Percentiles rank a stretch among this genome's conserved stretches.
These are phyloP conservation scores for Xylota segnis DNA, from an alignment of 2,888 invertebrate species.

Conservation along the genomic window DNA sequence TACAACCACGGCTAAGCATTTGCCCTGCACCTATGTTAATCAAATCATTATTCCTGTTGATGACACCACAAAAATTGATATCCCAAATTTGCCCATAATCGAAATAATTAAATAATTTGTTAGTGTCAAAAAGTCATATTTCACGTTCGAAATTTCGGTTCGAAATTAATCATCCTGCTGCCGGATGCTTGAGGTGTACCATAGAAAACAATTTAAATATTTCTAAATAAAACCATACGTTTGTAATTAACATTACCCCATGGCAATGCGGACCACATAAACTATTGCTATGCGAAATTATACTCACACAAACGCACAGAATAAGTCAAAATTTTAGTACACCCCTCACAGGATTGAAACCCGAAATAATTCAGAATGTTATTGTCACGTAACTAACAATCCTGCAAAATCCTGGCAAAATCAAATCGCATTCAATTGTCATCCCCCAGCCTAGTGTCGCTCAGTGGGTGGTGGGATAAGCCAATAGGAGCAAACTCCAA, in stretches of 20 bases:
- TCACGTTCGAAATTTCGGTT: not conserved
- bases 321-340: not conserved
- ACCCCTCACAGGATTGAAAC: not conserved
- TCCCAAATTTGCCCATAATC: no score
- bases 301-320: not conserved
- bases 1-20: no score
- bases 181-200: not conserved
- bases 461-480: not conserved
- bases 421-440: constrained; percentile 37
- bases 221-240: not conserved
- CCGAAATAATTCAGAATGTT: constrained; percentile 20
- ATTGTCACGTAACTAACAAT: constrained; percentile 30
- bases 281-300: not conserved
- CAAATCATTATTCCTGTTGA: no score
- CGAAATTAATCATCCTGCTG: not conserved
- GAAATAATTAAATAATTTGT: not conserved
- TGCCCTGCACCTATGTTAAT: no score
- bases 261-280: constrained; percentile 16
- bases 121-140: not conserved
- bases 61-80: no score
- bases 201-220: constrained; percentile 4
- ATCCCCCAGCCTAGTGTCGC: not conserved
- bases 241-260: constrained; percentile 29
- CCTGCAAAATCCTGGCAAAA: constrained; percentile 6
- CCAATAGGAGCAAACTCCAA: constrained; percentile 11